Percentiles rank a stretch among this genome's conserved stretches.
phyloP scores from a whole-genome alignment of 2,113 vertebrate genomes.

The Anarhynchus alexandrinus region DNA sequence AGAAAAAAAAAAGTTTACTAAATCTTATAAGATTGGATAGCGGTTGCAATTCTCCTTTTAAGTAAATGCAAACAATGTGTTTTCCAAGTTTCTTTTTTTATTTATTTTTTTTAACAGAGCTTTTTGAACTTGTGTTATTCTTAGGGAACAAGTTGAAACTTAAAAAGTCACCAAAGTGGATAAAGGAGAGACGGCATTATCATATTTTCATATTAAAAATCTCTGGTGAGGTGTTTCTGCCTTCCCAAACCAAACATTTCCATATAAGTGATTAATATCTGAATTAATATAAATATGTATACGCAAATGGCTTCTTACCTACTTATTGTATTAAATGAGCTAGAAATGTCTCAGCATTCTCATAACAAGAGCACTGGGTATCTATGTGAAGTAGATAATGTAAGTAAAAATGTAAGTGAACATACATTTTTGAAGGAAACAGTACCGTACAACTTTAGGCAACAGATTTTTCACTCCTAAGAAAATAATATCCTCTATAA shows the following conservation, averaged over 20 bases:
- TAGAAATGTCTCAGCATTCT: neutral
- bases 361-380: neutral
- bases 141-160: neutral
- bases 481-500: constrained; percentile 19
- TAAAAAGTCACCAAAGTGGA: neutral
- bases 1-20: neutral
- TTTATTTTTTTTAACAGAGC: neutral
- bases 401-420: neutral
- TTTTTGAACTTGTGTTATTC: neutral
- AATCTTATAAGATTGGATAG: neutral
- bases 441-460: neutral
- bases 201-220: constrained; percentile 14
- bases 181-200: neutral
- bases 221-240: neutral
- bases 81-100: neutral
- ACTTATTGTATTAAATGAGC: neutral
- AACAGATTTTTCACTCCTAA: constrained; percentile 12
- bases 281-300: neutral
- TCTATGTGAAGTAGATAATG: neutral
- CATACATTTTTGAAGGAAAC: neutral
- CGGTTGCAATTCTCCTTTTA: neutral
- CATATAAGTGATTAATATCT: constrained; percentile 53
- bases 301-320: neutral
- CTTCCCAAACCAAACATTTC: constrained; percentile 41
- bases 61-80: neutral